phyloP scores from a whole-genome alignment of 2,888 invertebrate species.

The Latrodectus elegans region DNA sequence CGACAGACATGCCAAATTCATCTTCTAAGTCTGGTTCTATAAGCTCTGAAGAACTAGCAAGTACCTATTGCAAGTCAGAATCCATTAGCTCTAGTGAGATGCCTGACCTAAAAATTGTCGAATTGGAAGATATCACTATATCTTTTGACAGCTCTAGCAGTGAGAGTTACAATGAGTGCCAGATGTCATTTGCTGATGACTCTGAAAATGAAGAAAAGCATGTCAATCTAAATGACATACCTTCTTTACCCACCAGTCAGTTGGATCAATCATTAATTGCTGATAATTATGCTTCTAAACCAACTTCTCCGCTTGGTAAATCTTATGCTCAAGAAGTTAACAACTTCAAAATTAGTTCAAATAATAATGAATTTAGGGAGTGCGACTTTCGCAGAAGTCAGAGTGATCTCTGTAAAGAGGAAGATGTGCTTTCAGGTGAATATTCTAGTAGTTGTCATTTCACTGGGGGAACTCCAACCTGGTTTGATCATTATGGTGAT shows the following conservation, averaged over 20 bases:
- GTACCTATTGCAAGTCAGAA: neutral
- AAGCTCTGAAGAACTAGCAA: neutral
- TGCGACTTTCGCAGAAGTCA: neutral
- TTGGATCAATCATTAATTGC: neutral
- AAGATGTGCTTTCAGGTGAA: neutral
- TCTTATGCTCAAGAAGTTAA: neutral
- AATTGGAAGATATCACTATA: conserved; percentile 51
- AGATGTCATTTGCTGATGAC: conserved; percentile 64
- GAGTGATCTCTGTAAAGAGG: neutral
- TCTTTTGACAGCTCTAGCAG: conserved; percentile 51
- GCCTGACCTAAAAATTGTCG: conserved; percentile 7
- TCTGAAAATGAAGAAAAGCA: conserved; percentile 53
- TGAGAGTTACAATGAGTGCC: conserved; percentile 53
- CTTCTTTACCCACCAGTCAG: neutral
- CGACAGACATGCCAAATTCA: neutral
- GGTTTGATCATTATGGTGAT: conserved; percentile 62
- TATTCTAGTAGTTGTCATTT: conserved; percentile 25
- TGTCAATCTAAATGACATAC: neutral
- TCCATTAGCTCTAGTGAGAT: neutral
- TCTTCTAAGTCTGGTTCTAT: neutral
- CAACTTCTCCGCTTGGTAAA: neutral
- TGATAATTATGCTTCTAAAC: neutral
- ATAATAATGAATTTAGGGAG: too few species aligned
- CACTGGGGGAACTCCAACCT: conserved; percentile 51
- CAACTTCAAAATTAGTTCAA: too few species aligned